Evolutionary conservation across 2,888 invertebrate genomes (phyloP).

Genomic region (Eurytoma californica): DNA sequence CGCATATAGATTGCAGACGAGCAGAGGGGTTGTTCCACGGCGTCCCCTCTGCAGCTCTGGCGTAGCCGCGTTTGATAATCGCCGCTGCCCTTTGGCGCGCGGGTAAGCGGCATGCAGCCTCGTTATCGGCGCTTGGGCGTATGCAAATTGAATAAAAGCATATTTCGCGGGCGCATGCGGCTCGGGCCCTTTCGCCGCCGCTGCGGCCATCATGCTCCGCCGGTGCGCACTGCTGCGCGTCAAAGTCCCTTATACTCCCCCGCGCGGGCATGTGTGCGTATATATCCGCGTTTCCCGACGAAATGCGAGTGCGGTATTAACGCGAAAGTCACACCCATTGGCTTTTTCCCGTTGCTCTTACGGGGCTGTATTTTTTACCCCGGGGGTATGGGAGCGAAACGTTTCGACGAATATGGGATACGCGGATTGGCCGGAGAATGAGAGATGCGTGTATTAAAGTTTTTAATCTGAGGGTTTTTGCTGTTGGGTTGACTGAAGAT

Average conservation of each 20-base stretch:
- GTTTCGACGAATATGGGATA: background rate
- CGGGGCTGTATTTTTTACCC: too few species aligned
- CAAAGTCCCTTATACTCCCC: slow-evolving; percentile 39
- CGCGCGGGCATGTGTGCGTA: background rate
- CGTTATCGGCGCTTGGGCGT: background rate
- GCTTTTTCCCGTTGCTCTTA: too few species aligned
- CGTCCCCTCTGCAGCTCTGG: background rate
- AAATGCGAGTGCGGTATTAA: background rate
- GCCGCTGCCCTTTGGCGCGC: slow-evolving; percentile 37
- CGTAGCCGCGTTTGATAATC: slow-evolving; percentile 8
- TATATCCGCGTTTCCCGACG: background rate
- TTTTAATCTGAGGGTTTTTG: too few species aligned
- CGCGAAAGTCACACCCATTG: too few species aligned
- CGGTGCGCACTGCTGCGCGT: slow-evolving; percentile 49
- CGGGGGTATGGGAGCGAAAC: background rate
- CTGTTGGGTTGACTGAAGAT: too few species aligned
- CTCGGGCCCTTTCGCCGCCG: background rate
- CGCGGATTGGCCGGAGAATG: background rate
- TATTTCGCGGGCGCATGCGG: slow-evolving; percentile 15
- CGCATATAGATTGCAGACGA: slow-evolving; percentile 22
- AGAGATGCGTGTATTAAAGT: too few species aligned
- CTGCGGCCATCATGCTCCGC: background rate
- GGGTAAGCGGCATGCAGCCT: background rate
- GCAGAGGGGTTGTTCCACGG: background rate
- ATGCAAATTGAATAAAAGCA: slow-evolving; percentile 53